Base-by-base conservation (phyloP, 1,140 invertebrate genomes). In the Dinothrombium tinctorium region DNA sequence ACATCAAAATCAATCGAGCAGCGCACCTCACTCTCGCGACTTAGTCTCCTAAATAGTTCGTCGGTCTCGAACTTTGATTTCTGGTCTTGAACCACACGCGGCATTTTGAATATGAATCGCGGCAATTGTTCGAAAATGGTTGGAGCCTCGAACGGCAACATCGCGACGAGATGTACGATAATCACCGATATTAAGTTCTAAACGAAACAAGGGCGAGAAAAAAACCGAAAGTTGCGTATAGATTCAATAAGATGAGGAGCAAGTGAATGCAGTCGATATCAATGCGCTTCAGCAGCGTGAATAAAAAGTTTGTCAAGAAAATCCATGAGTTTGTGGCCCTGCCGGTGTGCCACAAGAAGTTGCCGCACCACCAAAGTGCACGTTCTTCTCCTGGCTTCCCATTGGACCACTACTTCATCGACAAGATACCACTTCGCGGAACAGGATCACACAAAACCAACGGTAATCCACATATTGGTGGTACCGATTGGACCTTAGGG, bases 31-130 rank as follows among this genome's bases (percentile, higher is more conserved):
- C 78, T 81, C 60, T 94, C 86, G 28, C 86, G 67, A 54, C 81
- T 83, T n/a, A 95, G 63, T 53, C 84, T 69, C 53, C 86, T 69
- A 55, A 95, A 94, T 8, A 92, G 64, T 60, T 94, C 86, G 50
- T 94, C 86, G 21, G 79, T 84, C 56, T 94, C 86, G 56, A 94
- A 94, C 60, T 90, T 92, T 15, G 71, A 69, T 58, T 89, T 87
- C 57, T 95, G 87, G 56, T 94, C 83, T 2, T 83, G 79, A 26
- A 94, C 84, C 7, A 94, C 86, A 33, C 82, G 66, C 0, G 87
- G 87, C 83, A 94, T 92, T 62, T 84, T 87, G 59, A 83, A 83
- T 49, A 84, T 74, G 46, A 82, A 76, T 48, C 79, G 66, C 51
- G 81, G 81, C 37, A 59, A 49, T 51, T 62, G 56, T 54, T 89